Evolutionary conservation across 53 echinoderm and acorn worm species (phyloP).

Genomic region (Crossaster papposus): DNA sequence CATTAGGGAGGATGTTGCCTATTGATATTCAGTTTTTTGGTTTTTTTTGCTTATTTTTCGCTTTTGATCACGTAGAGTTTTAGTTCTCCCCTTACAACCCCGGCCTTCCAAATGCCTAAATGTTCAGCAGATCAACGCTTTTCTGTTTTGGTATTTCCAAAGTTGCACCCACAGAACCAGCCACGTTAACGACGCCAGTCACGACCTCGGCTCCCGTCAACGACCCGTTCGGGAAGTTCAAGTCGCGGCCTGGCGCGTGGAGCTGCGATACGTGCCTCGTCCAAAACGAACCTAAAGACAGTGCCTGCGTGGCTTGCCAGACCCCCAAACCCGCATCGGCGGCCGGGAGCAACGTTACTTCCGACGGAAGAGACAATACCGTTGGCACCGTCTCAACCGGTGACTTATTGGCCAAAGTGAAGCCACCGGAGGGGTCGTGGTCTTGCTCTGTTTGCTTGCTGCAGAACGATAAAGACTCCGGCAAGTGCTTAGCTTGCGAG

Average conservation of each 20-base stretch:
- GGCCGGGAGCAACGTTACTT: background rate
- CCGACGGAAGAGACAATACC: background rate
- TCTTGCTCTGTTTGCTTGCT: constrained; percentile 82
- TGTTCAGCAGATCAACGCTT: background rate
- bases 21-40: no score
- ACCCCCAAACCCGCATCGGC: constrained; percentile 40
- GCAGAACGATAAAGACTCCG: constrained; percentile 66
- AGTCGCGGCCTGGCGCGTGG: constrained; percentile 72
- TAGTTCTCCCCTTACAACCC: background rate
- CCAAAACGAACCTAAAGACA: constrained; percentile 56
- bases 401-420: constrained; percentile 74
- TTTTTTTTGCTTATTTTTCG: no score
- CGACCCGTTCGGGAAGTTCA: constrained; percentile 67
- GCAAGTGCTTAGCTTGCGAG: constrained; percentile 84
- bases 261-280: constrained; percentile 74
- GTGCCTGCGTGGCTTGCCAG: constrained; percentile 59
- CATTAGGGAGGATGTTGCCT: no score
- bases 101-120: background rate
- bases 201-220: background rate
- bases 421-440: constrained; percentile 68
- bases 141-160: constrained; percentile 5
- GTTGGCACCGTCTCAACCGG: background rate
- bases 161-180: constrained; percentile 28
- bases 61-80: no score
- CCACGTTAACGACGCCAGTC: background rate